Evolutionary conservation across 2,113 vertebrate species (phyloP), one percentile per base, ranked within the genome.

Genomic region (Microtus ochrogaster): DNA sequence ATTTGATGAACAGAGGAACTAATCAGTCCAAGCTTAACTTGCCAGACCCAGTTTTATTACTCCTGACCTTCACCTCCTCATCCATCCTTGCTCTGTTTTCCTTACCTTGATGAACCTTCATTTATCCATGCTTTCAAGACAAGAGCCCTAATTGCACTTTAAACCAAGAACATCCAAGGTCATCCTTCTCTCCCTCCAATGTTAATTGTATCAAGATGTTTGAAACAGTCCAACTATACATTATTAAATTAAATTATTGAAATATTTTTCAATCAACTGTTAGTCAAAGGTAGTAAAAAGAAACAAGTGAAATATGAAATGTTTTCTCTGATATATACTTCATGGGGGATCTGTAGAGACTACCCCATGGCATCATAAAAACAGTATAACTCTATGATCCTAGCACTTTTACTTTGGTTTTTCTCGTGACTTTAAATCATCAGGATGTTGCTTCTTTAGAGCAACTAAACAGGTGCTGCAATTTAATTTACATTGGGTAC

Each of bases 241-340:
- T 52, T 13, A 36, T 73, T 89, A 73, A 83, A 93, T 49, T 86
- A 79, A 47, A 70, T 63, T 1, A 11, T 84, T 82, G 0, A 28
- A 16, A 66, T 36, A 0, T 13, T 95, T 96, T 95, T 82, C 0
- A 24, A 70, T 85, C 11, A 93, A 77, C 58, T 95, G 0, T 8
- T 90, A 96, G 83, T 68, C 65, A 91, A 83, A 87, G 68, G 44
- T 65, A 39, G 21, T 30, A 89, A 68, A 63, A 93, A 91, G 26
- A 72, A 89, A 77, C 77, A 91, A 96, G 74, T 96, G 17, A 93
- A 81, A 79, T 58, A 22, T 92, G 65, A 92, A 73, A 22, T 82
- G 2, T 74, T 84, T 91, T 89, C 19, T 94, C 28, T 92, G 9
- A 41, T 47, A 58, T 84, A 36, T 68, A 55, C 33, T 92, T 90